Evolutionary conservation across 2,113 vertebrate species (phyloP).

Genomic region (Oxygymnocypris stewartii): DNA sequence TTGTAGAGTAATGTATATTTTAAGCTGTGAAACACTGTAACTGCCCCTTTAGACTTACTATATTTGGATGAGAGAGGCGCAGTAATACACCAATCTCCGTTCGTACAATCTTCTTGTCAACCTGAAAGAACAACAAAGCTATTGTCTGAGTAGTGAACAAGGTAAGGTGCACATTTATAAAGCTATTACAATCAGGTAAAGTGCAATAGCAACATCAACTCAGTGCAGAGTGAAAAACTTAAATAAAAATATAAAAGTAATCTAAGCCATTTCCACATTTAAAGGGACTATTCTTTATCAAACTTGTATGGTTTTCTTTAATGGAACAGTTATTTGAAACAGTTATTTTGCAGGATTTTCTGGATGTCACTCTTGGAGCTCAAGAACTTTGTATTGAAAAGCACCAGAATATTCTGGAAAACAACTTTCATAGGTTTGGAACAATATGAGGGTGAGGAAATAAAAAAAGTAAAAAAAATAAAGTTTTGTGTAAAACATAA

Average conservation of each 20-base stretch:
- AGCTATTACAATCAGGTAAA: not conserved
- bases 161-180: not conserved
- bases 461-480: no score
- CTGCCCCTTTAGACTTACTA: constrained; percentile 74
- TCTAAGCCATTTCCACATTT: not conserved
- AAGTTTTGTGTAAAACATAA: no score
- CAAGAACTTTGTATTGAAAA: no score
- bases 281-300: no score
- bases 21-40: not conserved
- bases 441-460: no score
- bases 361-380: no score
- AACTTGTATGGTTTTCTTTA: not conserved
- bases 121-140: constrained; percentile 67
- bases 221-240: not conserved
- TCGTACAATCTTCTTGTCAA: constrained; percentile 90
- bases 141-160: not conserved
- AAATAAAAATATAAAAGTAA: not conserved
- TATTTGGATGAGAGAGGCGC: constrained; percentile 88
- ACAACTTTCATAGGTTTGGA: no score
- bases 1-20: constrained; percentile 4
- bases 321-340: no score
- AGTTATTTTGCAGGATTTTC: no score
- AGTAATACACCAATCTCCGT: constrained; percentile 88
- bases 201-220: not conserved
- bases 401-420: no score